Conservation (phyloP, 2,797 vertebrate species). For the Chrosomus eos region DNA sequence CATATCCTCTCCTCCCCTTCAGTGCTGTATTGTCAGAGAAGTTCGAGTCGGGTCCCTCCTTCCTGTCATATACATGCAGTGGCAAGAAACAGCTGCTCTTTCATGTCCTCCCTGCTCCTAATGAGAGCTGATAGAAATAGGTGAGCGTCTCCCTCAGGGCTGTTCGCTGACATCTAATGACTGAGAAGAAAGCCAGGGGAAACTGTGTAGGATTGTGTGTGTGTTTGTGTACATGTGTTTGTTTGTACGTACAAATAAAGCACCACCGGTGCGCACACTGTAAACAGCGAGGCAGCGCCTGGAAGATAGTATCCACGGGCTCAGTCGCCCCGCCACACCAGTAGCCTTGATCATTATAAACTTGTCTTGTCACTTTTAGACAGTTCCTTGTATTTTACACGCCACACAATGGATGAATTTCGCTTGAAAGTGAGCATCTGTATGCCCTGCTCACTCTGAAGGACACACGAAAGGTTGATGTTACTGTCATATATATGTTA, state of each 20-base stretch:
- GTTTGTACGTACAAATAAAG: conserved; percentile 37
- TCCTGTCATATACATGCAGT: conserved; percentile 45
- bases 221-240: conserved; percentile 33
- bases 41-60: conserved; percentile 30
- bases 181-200: conserved; percentile 50
- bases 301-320: conserved; percentile 38
- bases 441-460: neutral
- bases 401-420: neutral
- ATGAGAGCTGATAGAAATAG: conserved; percentile 64
- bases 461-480: neutral
- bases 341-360: conserved; percentile 41
- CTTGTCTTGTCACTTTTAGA: conserved; percentile 11
- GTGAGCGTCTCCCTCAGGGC: conserved; percentile 52
- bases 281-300: conserved; percentile 31
- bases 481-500: neutral
- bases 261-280: conserved; percentile 25
- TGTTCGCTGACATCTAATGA: conserved; percentile 53
- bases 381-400: neutral
- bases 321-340: conserved; percentile 25
- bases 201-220: conserved; percentile 12
- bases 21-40: conserved; percentile 44
- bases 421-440: neutral
- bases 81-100: conserved; percentile 53
- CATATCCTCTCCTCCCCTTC: conserved; percentile 21
- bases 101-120: conserved; percentile 56